These are phyloP conservation scores for Pedionomus torquatus DNA, from an alignment of 2,113 vertebrate species.

Conservation along the genomic window DNA sequence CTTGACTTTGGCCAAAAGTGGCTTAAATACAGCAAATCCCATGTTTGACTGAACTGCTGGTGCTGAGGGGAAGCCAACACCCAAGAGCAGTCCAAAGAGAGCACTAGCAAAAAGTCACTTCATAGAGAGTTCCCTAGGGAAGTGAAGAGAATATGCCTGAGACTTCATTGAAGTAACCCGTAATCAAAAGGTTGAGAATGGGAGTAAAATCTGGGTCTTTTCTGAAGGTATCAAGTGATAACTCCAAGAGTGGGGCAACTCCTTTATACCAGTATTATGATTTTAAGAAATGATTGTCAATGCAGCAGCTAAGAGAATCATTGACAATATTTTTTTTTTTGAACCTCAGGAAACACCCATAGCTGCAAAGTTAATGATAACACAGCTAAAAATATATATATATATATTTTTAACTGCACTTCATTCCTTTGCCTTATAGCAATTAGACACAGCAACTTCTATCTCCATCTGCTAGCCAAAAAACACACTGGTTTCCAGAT, in stretches of 20 bases:
- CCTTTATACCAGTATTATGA: neutral
- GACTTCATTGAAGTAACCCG: neutral
- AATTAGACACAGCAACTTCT: neutral
- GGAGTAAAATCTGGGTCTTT: neutral
- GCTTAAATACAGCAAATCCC: neutral
- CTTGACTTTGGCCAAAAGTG: neutral
- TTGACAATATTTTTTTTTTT: neutral
- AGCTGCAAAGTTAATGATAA: neutral
- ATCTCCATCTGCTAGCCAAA: neutral
- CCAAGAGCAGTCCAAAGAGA: neutral
- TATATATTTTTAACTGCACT: neutral
- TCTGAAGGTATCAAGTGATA: neutral
- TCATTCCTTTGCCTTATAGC: neutral
- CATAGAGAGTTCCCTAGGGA: neutral
- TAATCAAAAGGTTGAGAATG: neutral
- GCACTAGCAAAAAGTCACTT: neutral
- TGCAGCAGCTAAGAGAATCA: neutral
- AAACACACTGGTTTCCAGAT: accelerated
- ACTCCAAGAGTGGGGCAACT: neutral
- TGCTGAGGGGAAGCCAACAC: neutral
- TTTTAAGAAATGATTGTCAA: neutral
- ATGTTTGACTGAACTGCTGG: neutral
- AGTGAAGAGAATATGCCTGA: neutral
- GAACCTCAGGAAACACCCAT: neutral
- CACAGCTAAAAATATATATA: neutral